Conservation (phyloP, 2,113 vertebrate species). For the Oxygymnocypris stewartii region DNA sequence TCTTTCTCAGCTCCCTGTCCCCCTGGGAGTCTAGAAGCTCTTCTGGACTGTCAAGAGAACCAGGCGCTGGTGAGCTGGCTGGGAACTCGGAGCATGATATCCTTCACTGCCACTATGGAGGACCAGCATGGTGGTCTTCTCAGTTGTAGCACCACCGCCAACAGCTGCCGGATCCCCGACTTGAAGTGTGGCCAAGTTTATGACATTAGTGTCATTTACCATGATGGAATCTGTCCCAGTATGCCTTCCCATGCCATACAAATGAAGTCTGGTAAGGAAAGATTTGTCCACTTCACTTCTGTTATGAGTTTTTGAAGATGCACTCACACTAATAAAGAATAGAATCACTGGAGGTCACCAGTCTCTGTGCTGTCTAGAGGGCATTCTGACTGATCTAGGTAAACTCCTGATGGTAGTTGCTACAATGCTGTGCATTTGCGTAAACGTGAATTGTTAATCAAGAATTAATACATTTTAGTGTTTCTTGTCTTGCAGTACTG, state of each 20-base stretch:
- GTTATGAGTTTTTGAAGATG: background rate
- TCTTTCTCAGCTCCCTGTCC: constrained; percentile 69
- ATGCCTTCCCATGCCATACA: constrained; percentile 61
- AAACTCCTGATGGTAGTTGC: no score
- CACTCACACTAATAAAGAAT: background rate
- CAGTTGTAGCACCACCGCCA: constrained; percentile 68
- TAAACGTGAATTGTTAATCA: no score
- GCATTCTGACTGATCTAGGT: background rate
- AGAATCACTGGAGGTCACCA: background rate
- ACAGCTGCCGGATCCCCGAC: constrained; percentile 65
- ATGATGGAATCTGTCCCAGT: constrained; percentile 67
- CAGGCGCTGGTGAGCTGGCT: constrained; percentile 70
- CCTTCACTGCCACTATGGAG: constrained; percentile 67
- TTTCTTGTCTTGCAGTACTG: no score
- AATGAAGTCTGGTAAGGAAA: constrained; percentile 71
- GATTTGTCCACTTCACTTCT: background rate
- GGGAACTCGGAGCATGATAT: constrained; percentile 44
- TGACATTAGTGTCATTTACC: constrained; percentile 60
- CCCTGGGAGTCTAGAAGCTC: constrained; percentile 58
- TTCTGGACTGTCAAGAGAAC: constrained; percentile 69
- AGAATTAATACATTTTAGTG: no score
- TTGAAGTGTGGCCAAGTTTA: constrained; percentile 70
- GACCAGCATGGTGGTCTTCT: constrained; percentile 61
- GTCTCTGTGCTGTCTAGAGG: background rate
- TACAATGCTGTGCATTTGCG: no score